These are phyloP conservation scores for Etheostoma spectabile DNA, from an alignment of 2,113 vertebrate genomes.

Conservation along the genomic window DNA sequence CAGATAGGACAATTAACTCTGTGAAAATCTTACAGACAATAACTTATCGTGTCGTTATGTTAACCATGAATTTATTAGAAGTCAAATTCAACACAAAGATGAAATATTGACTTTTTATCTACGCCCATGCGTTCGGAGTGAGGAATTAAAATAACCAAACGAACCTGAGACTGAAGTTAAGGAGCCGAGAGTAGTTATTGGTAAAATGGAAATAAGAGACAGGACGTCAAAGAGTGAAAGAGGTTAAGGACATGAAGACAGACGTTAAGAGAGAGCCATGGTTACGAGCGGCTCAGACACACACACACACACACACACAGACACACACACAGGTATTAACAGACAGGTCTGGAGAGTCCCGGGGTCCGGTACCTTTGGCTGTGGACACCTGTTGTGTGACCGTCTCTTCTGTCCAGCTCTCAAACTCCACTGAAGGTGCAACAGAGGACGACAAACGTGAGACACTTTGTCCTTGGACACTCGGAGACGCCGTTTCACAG, in stretches of 20 bases:
- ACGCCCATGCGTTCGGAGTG: not conserved
- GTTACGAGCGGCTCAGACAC: conserved; percentile 10
- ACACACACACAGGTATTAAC: not conserved
- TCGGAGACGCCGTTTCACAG: not conserved
- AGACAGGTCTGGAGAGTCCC: not conserved
- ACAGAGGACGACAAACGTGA: conserved; percentile 47
- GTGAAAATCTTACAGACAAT: no score
- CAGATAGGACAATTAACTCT: no score
- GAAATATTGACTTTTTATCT: not conserved
- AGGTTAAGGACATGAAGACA: not conserved
- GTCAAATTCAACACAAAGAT: not conserved
- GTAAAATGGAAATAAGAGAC: no score
- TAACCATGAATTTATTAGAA: not conserved
- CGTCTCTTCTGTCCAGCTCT: conserved; percentile 78
- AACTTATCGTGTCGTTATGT: no score
- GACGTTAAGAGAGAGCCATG: conserved; percentile 24
- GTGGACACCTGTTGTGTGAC: conserved; percentile 68
- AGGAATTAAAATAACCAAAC: not conserved
- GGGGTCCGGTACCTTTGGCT: conserved; percentile 69
- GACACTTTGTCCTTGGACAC: conserved; percentile 7
- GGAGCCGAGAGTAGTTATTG: not conserved
- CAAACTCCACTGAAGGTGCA: conserved; percentile 68
- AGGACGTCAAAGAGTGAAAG: not conserved
- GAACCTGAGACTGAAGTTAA: not conserved
- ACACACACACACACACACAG: not conserved